Evolutionary conservation across 2,113 vertebrate species (phyloP).

Genomic region (Heterotilapia buettikoferi): DNA sequence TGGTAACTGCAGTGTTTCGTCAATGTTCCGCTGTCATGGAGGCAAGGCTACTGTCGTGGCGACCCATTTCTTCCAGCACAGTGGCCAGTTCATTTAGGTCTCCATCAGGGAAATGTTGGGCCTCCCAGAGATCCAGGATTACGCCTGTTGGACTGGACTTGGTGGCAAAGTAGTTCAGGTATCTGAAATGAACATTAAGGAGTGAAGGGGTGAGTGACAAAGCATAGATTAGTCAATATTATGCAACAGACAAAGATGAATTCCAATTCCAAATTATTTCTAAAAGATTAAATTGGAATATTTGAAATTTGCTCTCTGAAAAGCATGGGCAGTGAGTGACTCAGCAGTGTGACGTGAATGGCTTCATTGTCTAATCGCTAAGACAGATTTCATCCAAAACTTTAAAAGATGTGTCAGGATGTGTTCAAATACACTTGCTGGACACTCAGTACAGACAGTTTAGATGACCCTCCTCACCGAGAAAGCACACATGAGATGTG

Average conservation of each 20-base stretch:
- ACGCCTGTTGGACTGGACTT: constrained; percentile 92
- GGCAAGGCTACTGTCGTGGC: constrained; percentile 79
- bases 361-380: not conserved
- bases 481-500: not conserved
- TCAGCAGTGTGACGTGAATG: not conserved
- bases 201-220: not conserved
- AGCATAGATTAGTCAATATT: not conserved
- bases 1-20: constrained; percentile 48
- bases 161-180: constrained; percentile 95
- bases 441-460: not conserved
- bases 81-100: constrained; percentile 89
- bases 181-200: constrained; percentile 68
- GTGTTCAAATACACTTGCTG: not conserved
- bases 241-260: not conserved
- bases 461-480: not conserved
- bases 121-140: constrained; percentile 96
- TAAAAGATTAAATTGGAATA: not conserved
- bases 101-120: constrained; percentile 92
- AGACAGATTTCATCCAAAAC: not conserved
- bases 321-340: not conserved
- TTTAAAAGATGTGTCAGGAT: not conserved
- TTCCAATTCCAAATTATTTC: not conserved
- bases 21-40: constrained; percentile 84
- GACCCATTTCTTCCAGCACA: constrained; percentile 93
- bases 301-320: not conserved